Evolutionary conservation across 1,140 invertebrate species (phyloP).

Genomic region (Sycophaga agraensis): DNA sequence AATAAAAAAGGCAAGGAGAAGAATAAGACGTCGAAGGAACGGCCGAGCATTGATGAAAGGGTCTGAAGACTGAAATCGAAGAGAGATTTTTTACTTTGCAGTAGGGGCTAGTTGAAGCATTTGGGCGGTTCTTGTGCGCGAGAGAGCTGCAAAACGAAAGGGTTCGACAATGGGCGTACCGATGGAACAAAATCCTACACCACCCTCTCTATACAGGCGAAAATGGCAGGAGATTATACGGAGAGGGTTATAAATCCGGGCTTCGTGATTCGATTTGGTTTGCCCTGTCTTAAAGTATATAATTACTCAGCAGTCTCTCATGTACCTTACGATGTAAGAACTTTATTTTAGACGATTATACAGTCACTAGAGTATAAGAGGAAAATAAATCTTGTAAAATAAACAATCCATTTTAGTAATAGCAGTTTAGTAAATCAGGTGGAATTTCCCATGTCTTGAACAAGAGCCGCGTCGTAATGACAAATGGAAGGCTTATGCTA

Average conservation of each 20-base stretch:
- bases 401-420: no score
- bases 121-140: background rate
- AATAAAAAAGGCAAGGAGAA: slow-evolving; percentile 4
- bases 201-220: background rate
- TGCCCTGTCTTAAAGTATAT: no score
- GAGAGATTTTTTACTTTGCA: background rate
- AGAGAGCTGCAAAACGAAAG: background rate
- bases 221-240: slow-evolving; percentile 10
- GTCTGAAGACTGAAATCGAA: slow-evolving; percentile 15
- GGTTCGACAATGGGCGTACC: slow-evolving; percentile 1
- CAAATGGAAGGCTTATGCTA: no score
- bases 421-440: no score
- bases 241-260: background rate
- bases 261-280: no score
- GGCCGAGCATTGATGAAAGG: slow-evolving; percentile 2
- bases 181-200: background rate
- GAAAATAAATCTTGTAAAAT: no score
- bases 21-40: background rate
- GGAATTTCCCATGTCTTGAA: no score
- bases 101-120: background rate
- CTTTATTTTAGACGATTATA: no score
- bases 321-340: no score
- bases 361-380: no score
- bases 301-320: no score
- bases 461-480: no score